These are phyloP conservation scores for Calephelis virginiensis DNA, from an alignment of 1,140 invertebrate genomes.

Conservation along the genomic window DNA sequence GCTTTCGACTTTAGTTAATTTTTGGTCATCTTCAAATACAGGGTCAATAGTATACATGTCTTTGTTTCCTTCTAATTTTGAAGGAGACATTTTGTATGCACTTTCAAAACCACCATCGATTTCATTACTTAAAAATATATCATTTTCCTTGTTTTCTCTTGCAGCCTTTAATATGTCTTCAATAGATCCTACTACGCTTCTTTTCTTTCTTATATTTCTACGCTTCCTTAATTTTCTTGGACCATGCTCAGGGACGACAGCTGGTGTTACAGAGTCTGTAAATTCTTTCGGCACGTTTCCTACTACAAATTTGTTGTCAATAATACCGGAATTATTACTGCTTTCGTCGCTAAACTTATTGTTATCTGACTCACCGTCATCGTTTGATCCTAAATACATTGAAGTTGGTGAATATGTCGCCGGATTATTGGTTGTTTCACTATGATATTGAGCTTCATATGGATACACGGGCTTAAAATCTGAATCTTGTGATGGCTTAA, in stretches of 20 bases:
- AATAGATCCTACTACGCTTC: slow-evolving; percentile 53
- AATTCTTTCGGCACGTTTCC: slow-evolving; percentile 79
- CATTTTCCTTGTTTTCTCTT: slow-evolving; percentile 56
- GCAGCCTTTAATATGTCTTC: slow-evolving; percentile 65
- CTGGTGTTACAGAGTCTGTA: slow-evolving; percentile 76
- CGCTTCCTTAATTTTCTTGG: slow-evolving; percentile 73
- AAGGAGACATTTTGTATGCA: slow-evolving; percentile 38
- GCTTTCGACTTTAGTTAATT: slow-evolving; percentile 38
- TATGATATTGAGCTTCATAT: slow-evolving; percentile 60
- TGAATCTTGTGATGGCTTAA: slow-evolving; percentile 59
- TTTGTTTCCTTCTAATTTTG: slow-evolving; percentile 29
- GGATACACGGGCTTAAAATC: slow-evolving; percentile 71
- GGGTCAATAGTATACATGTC: slow-evolving; percentile 53
- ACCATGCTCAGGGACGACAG: slow-evolving; percentile 80
- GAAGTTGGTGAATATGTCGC: slow-evolving; percentile 65
- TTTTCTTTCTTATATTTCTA: slow-evolving; percentile 45
- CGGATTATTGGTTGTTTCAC: slow-evolving; percentile 63
- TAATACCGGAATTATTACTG: slow-evolving; percentile 37
- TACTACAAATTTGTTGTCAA: slow-evolving; percentile 78
- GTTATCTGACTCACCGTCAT: slow-evolving; percentile 56
- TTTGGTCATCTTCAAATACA: slow-evolving; percentile 40
- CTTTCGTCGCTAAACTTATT: slow-evolving; percentile 56
- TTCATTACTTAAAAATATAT: slow-evolving; percentile 71
- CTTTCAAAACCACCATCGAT: slow-evolving; percentile 53
- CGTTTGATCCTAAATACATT: slow-evolving; percentile 71